Percentiles rank a stretch among this genome's conserved stretches.
phyloP scores from a whole-genome alignment of 2,113 vertebrate species.

The Atlantisia rogersi region DNA sequence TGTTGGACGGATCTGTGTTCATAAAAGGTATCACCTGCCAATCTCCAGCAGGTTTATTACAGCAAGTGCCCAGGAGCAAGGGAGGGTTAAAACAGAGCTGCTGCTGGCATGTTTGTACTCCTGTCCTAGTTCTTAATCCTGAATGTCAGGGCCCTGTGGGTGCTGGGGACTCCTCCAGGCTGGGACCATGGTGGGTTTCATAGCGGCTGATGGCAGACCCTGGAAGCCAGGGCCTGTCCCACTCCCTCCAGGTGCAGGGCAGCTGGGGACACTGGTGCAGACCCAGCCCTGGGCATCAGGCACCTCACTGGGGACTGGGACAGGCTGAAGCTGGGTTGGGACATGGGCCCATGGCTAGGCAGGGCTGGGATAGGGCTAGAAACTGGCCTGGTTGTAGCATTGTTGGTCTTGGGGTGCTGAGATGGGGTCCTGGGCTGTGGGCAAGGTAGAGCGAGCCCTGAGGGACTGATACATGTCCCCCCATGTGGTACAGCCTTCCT shows the following conservation, averaged over 20 bases:
- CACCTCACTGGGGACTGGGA: not conserved
- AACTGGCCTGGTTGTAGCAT: accelerated
- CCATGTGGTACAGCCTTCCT: not conserved
- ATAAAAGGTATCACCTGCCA: not conserved
- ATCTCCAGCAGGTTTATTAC: not conserved
- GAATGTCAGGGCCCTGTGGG: not conserved
- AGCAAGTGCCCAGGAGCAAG: not conserved
- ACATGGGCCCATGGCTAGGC: not conserved
- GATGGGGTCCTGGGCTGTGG: not conserved
- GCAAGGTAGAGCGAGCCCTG: not conserved
- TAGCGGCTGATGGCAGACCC: too few species aligned
- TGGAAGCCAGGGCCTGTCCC: not conserved
- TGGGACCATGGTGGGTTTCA: too few species aligned
- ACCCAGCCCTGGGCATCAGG: not conserved
- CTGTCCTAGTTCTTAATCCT: not conserved
- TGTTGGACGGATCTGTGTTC: not conserved
- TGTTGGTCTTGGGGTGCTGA: accelerated
- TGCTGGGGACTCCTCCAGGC: not conserved
- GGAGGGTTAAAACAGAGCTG: not conserved
- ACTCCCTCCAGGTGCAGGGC: not conserved
- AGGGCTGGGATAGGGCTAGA: not conserved
- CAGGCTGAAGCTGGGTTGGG: not conserved
- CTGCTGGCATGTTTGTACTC: not conserved
- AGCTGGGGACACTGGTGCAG: not conserved
- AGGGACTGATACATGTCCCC: not conserved